Conservation (phyloP, 1,140 invertebrate species). For the Pollicipes pollicipes region DNA sequence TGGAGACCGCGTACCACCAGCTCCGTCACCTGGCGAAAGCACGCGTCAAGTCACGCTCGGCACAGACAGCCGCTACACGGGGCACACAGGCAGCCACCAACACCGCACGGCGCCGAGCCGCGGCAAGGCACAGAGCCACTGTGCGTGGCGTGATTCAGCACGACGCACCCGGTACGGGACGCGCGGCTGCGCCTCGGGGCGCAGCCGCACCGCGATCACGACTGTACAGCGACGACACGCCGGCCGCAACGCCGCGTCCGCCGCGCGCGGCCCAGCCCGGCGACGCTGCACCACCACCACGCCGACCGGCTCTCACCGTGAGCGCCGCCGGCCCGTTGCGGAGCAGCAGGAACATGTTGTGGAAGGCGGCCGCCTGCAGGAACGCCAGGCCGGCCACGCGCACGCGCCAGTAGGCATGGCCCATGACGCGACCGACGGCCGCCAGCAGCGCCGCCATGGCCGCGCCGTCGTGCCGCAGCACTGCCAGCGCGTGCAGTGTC, state of each 20-base stretch:
- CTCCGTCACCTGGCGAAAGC: slow-evolving; percentile 25
- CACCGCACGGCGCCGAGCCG: too few species aligned
- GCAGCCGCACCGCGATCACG: too few species aligned
- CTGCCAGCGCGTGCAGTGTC: slow-evolving; percentile 10
- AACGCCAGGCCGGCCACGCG: slow-evolving; percentile 50
- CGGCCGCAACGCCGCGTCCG: slow-evolving; percentile 19
- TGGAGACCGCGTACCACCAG: slow-evolving; percentile 44
- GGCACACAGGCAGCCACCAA: slow-evolving; percentile 27
- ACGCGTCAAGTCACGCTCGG: slow-evolving; percentile 8
- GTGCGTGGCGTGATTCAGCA: too few species aligned
- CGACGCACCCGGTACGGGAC: too few species aligned
- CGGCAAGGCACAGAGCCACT: slow-evolving; percentile 11
- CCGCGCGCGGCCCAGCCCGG: too few species aligned
- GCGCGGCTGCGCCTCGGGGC: too few species aligned
- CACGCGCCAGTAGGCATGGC: slow-evolving; percentile 44
- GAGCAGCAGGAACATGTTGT: slow-evolving; percentile 55
- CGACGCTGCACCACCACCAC: too few species aligned
- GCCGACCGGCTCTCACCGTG: not conserved
- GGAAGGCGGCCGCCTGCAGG: slow-evolving; percentile 61
- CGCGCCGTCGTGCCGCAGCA: slow-evolving; percentile 12
- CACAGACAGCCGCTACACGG: too few species aligned
- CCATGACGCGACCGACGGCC: not conserved
- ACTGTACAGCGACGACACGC: slow-evolving; percentile 23
- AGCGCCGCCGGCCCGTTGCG: not conserved
- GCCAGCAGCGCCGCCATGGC: slow-evolving; percentile 12